Conservation (phyloP, 2,888 invertebrate genomes). For the Bursaphelenchus okinawaensis region DNA sequence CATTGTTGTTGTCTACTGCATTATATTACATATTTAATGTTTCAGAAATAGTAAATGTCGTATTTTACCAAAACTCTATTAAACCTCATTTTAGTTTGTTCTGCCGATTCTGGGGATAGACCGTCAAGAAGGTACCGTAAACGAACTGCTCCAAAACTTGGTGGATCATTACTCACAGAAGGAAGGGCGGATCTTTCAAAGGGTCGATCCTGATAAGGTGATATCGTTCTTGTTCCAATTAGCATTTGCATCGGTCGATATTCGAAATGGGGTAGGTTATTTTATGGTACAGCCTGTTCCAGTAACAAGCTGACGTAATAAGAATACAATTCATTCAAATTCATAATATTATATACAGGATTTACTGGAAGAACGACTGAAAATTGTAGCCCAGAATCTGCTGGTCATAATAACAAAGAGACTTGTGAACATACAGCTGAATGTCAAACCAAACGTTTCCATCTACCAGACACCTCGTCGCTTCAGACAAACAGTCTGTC, state of each 20-base stretch:
- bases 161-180: neutral
- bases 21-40: too few species aligned
- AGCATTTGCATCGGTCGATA: neutral
- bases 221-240: neutral
- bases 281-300: slow-evolving; percentile 2
- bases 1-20: too few species aligned
- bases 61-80: too few species aligned
- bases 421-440: slow-evolving; percentile 64
- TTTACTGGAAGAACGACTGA: slow-evolving; percentile 18
- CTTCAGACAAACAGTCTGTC: slow-evolving; percentile 81
- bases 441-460: slow-evolving; percentile 25
- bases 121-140: neutral
- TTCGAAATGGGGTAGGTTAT: neutral
- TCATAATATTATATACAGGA: slow-evolving; percentile 14
- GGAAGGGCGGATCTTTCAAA: neutral
- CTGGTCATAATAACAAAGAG: slow-evolving; percentile 67
- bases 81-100: slow-evolving; percentile 21
- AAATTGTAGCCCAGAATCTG: slow-evolving; percentile 34
- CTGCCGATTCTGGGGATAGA: slow-evolving; percentile 11
- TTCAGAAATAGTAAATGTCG: too few species aligned
- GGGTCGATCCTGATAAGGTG: neutral
- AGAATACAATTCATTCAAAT: too few species aligned
- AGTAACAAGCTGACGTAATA: too few species aligned
- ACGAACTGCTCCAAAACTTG: neutral
- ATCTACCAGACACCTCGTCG: slow-evolving; percentile 76